Conservation (phyloP, 2,888 invertebrate genomes). For the Sarcophaga variegata region DNA sequence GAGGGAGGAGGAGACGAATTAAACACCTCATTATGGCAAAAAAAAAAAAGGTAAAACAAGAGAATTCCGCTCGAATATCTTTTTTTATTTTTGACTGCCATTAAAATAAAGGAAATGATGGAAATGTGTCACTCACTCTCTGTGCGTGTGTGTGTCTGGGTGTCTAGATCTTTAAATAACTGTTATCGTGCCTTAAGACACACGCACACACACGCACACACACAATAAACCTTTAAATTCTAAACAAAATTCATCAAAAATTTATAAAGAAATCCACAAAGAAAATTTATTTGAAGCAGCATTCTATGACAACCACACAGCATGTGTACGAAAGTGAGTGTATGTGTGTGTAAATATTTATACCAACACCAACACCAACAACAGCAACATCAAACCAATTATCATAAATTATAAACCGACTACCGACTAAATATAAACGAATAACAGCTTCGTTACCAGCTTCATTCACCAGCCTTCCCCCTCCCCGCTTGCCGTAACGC, state of each 20-base stretch:
- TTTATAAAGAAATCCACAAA: no score
- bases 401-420: constrained; percentile 63
- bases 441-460: constrained; percentile 5
- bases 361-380: background rate
- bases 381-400: constrained; percentile 45
- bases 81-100: no score
- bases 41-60: no score
- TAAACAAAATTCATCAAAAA: background rate
- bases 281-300: no score
- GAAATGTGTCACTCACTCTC: no score
- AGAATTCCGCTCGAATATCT: no score
- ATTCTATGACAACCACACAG: background rate
- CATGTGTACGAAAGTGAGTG: background rate
- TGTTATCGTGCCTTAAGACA: no score
- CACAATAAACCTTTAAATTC: background rate
- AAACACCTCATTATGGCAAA: no score
- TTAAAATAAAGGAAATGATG: no score
- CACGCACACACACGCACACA: background rate
- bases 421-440: background rate
- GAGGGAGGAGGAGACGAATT: no score
- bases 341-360: constrained; percentile 21
- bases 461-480: background rate
- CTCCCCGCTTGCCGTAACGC: background rate
- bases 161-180: no score
- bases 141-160: background rate